Evolutionary conservation across 2,797 vertebrate genomes (phyloP).

Genomic region (Eidolon dupreanum): DNA sequence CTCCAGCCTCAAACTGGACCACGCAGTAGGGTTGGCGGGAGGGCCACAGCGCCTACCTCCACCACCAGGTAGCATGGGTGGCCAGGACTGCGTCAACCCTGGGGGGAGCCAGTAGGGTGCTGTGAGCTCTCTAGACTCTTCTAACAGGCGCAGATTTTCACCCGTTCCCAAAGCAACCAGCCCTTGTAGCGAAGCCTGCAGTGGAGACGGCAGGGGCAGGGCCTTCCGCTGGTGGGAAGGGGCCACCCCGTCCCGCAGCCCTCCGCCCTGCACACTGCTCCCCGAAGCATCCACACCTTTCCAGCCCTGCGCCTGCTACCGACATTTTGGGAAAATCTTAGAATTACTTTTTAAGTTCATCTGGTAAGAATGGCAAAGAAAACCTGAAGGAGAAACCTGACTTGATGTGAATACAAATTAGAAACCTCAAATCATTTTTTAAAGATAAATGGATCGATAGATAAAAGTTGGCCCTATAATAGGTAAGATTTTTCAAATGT

Average conservation of each 20-base stretch:
- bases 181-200: neutral
- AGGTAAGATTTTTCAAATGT: neutral
- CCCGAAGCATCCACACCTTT: accelerated
- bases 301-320: neutral
- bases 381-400: neutral
- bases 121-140: accelerated
- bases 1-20: neutral
- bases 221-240: neutral
- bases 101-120: neutral
- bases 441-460: accelerated
- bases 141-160: neutral
- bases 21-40: accelerated
- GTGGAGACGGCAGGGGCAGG: too few relatives aligned
- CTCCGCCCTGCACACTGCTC: accelerated
- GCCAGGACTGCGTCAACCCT: neutral
- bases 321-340: neutral
- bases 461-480: accelerated
- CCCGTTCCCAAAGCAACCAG: neutral
- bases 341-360: neutral
- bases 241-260: too few relatives aligned
- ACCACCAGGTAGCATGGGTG: accelerated
- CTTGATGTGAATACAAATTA: neutral
- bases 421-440: neutral
- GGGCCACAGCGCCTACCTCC: neutral
- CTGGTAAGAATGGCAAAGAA: neutral